Conservation (phyloP, 2,888 invertebrate genomes). For the Cosmia trapezina region DNA sequence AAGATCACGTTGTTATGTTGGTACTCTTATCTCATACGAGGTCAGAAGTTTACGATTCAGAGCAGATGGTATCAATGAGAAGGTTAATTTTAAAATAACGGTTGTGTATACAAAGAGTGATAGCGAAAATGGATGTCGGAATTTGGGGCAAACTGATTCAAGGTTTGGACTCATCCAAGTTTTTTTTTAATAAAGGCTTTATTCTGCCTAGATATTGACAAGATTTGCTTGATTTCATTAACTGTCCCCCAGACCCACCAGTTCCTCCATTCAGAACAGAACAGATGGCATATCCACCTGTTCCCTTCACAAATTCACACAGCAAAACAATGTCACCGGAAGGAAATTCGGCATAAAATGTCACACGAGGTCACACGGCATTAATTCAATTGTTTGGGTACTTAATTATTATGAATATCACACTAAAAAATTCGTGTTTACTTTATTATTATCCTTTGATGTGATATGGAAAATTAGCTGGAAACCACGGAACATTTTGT, state of each 20-base stretch:
- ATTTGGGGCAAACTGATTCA: neutral
- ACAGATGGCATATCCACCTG: constrained; percentile 10
- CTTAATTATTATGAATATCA: constrained; percentile 29
- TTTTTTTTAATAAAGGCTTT: neutral
- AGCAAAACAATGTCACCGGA: constrained; percentile 40
- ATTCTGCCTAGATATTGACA: neutral
- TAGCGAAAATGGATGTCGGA: neutral
- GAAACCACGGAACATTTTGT: too few species aligned
- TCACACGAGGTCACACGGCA: constrained; percentile 39
- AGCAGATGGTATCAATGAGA: constrained; percentile 33
- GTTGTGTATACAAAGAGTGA: constrained; percentile 1
- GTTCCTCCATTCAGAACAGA: neutral
- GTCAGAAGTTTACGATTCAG: constrained; percentile 19
- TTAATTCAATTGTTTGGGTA: constrained; percentile 28
- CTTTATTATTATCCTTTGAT: neutral
- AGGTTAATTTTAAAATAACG: constrained; percentile 25
- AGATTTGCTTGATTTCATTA: too few species aligned
- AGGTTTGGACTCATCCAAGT: neutral
- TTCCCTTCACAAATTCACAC: constrained; percentile 25
- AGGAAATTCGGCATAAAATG: constrained; percentile 30
- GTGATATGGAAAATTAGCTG: neutral
- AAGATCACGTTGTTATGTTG: constrained; percentile 23
- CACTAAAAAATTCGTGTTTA: neutral
- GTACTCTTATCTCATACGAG: constrained; percentile 35
- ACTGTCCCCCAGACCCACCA: neutral